A percentile compares a stretch with the other conserved stretches of the same genome.
Evolutionary conservation across 2,113 vertebrate species (phyloP).

Genomic region (Grus americana): DNA sequence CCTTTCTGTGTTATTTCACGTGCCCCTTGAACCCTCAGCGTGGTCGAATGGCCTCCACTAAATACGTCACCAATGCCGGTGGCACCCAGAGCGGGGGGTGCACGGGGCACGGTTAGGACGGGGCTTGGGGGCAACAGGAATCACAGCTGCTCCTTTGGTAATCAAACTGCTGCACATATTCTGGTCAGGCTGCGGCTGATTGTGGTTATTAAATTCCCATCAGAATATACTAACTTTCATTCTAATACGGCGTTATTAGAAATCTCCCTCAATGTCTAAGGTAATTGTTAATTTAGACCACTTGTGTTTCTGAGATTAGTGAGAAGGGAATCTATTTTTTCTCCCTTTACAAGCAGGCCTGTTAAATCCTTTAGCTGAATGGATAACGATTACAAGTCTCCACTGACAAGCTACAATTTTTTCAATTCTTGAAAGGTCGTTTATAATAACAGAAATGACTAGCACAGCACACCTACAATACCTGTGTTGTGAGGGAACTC

Average conservation of each 20-base stretch:
- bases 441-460: conserved; percentile 46
- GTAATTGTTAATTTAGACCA: conserved; percentile 35
- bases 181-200: neutral
- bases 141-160: neutral
- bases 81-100: neutral
- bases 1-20: too few species aligned
- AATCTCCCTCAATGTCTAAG: conserved; percentile 15
- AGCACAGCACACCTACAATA: conserved; percentile 14
- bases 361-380: conserved; percentile 35
- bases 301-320: neutral
- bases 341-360: neutral
- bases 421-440: conserved; percentile 35
- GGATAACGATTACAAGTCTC: conserved; percentile 55
- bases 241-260: neutral
- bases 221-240: neutral
- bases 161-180: neutral
- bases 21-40: neutral
- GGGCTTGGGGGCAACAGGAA: neutral
- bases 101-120: fast-evolving
- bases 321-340: neutral
- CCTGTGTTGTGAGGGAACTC: neutral
- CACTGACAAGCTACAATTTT: conserved; percentile 39
- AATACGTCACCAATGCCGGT: fast-evolving
- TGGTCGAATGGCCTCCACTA: neutral
- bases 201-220: neutral